phyloP scores from a whole-genome alignment of 2,888 invertebrate species.

The Erebia epiphron region DNA sequence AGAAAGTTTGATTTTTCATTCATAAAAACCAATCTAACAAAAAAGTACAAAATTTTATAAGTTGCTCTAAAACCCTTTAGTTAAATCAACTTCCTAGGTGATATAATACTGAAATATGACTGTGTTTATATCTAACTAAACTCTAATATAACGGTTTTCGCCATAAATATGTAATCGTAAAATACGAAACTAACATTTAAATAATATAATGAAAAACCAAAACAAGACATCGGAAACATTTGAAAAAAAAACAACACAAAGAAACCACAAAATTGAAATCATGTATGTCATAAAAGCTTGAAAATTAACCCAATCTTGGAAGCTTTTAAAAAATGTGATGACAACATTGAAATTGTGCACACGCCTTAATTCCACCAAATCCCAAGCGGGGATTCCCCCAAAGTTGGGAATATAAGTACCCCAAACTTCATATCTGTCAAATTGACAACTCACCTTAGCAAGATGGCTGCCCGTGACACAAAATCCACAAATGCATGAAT shows the following conservation, averaged over 20 bases:
- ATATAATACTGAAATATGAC: constrained; percentile 10
- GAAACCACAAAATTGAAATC: no score
- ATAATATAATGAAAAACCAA: constrained; percentile 8
- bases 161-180: constrained; percentile 1
- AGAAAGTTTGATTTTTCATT: constrained; percentile 37
- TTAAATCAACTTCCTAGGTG: background rate
- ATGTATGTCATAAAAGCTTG: no score
- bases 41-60: background rate
- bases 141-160: background rate
- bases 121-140: constrained; percentile 32
- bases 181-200: background rate
- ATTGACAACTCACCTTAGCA: constrained; percentile 75
- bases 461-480: constrained; percentile 71
- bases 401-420: background rate
- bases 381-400: no score
- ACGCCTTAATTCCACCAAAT: background rate
- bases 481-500: constrained; percentile 75
- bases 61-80: background rate
- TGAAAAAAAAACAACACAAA: no score
- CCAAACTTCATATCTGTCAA: constrained; percentile 56
- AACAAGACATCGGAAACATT: background rate
- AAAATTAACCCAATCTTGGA: background rate
- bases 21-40: constrained; percentile 1
- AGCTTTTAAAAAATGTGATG: constrained; percentile 6
- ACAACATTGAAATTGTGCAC: background rate